phyloP scores from a whole-genome alignment of 2,113 vertebrate genomes.

The Heterochromis multidens region DNA sequence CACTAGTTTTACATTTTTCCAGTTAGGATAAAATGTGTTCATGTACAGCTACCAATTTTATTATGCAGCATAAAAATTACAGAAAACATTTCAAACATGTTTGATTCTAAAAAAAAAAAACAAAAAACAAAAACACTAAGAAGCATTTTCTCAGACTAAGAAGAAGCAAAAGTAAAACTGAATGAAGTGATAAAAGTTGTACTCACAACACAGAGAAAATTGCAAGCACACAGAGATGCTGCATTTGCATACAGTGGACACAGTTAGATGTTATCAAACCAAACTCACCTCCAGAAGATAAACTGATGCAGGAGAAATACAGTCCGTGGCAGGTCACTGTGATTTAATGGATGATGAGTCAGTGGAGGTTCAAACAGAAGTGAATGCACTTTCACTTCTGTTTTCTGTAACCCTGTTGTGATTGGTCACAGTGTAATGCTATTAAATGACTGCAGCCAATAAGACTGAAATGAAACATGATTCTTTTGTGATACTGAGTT shows the following conservation, averaged over 20 bases:
- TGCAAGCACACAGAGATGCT: neutral
- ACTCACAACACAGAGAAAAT: neutral
- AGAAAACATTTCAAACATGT: neutral
- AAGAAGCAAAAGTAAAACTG: neutral
- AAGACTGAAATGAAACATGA: neutral
- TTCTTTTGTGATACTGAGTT: neutral
- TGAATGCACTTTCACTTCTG: too few species aligned
- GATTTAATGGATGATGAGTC: neutral
- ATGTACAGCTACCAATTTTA: neutral
- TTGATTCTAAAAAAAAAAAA: neutral
- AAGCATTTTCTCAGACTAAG: neutral
- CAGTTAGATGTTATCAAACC: neutral
- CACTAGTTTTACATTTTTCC: neutral
- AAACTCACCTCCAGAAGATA: neutral
- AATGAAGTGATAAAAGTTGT: neutral
- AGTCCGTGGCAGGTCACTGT: rapidly evolving
- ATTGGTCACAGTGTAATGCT: neutral
- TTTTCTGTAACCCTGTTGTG: neutral
- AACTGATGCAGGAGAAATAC: neutral
- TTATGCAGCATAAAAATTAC: neutral
- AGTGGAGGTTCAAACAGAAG: neutral
- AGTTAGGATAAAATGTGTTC: neutral
- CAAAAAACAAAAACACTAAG: neutral
- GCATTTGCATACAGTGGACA: neutral
- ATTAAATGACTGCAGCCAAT: neutral